Evolutionary conservation across 2,888 invertebrate genomes (phyloP).

Genomic region (Pseudococcus jackbeardsleyi): DNA sequence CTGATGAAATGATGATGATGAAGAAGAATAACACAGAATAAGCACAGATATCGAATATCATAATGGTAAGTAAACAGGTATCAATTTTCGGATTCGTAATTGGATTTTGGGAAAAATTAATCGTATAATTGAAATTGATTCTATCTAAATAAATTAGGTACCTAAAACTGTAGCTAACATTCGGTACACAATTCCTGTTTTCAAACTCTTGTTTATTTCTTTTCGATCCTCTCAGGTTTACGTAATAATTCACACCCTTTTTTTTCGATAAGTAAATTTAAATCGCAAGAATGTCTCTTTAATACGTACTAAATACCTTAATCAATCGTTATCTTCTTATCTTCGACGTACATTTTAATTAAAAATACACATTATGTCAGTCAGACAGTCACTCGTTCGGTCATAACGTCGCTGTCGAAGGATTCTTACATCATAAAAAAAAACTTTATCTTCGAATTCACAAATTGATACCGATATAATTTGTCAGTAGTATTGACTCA

Average conservation of each 20-base stretch:
- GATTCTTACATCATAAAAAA: conserved; percentile 25
- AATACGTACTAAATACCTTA: background rate
- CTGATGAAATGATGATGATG: background rate
- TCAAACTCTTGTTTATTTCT: background rate
- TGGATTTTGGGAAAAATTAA: background rate
- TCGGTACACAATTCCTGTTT: background rate
- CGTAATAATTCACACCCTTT: background rate
- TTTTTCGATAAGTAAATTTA: background rate
- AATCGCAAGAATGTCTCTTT: background rate
- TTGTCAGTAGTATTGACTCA: background rate
- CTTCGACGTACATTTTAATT: background rate
- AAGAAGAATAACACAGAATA: background rate
- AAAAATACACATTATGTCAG: conserved; percentile 24
- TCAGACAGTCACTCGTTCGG: conserved; percentile 2
- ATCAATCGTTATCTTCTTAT: background rate
- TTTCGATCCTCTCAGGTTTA: no score
- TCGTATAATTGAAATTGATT: background rate
- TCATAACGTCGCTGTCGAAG: background rate
- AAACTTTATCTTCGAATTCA: background rate
- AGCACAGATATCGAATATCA: background rate
- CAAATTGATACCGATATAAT: conserved; percentile 10
- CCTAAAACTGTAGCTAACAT: no score
- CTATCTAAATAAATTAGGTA: background rate
- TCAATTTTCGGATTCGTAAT: background rate
- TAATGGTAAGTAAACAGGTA: background rate